Conservation (phyloP, 2,888 invertebrate genomes). For the Ctena decussata region DNA sequence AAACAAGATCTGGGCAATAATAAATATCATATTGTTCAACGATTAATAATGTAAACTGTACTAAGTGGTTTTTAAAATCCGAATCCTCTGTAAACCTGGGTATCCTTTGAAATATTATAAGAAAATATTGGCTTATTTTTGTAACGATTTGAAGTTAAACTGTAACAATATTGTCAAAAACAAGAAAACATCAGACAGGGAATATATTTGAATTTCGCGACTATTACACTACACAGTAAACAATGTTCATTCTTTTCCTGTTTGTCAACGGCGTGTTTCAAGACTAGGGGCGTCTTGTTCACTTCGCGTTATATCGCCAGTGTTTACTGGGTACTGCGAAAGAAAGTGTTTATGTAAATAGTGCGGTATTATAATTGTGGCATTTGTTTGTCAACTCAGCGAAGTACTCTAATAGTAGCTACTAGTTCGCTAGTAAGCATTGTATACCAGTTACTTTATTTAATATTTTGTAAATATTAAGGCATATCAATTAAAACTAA, state of each 20-base stretch:
- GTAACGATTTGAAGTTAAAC: slow-evolving; percentile 60
- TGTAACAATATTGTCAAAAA: slow-evolving; percentile 60
- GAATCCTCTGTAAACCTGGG: slow-evolving; percentile 31
- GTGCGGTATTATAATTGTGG: background rate
- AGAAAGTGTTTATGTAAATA: background rate
- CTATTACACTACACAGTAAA: background rate
- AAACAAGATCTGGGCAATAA: background rate
- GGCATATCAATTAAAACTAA: background rate
- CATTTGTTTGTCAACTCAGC: background rate
- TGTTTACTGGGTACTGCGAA: background rate
- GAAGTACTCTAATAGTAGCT: background rate
- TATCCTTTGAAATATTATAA: slow-evolving; percentile 48
- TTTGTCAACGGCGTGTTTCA: background rate
- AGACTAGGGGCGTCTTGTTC: background rate
- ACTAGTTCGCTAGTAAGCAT: background rate
- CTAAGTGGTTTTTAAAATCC: slow-evolving; percentile 62
- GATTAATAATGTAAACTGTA: slow-evolving; percentile 63
- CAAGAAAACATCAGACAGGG: slow-evolving; percentile 14
- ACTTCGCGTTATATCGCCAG: background rate
- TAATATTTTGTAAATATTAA: background rate
- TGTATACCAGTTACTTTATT: background rate
- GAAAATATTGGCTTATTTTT: slow-evolving; percentile 59
- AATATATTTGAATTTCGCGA: background rate
- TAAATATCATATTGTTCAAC: background rate
- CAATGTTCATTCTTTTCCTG: background rate